Evolutionary conservation across 2,113 vertebrate species (phyloP).

Genomic region (Anseranas semipalmata): DNA sequence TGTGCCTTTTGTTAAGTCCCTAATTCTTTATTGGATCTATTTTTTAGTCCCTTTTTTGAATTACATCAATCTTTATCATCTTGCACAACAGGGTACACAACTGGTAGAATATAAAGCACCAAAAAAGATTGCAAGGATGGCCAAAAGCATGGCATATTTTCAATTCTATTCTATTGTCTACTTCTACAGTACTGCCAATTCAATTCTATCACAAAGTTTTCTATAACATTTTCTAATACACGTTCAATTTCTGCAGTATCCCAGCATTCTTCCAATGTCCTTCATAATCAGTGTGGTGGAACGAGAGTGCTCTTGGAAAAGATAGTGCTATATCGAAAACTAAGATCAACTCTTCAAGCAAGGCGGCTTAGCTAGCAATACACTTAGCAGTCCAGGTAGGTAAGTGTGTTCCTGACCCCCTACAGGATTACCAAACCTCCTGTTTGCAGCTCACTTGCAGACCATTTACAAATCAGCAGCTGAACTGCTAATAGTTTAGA

Average conservation of each 20-base stretch:
- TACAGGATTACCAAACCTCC: neutral
- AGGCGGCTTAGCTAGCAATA: neutral
- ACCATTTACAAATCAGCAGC: neutral
- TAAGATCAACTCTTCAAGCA: neutral
- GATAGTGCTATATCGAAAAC: neutral
- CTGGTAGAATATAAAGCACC: neutral
- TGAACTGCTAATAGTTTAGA: neutral
- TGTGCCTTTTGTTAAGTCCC: neutral
- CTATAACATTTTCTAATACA: neutral
- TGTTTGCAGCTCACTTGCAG: neutral
- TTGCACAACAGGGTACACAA: neutral
- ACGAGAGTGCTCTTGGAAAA: neutral
- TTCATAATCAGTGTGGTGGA: neutral
- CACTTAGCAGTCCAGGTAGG: neutral
- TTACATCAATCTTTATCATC: neutral
- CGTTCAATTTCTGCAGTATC: neutral
- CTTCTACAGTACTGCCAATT: neutral
- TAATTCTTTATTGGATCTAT: neutral
- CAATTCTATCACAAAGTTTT: neutral
- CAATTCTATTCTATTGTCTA: neutral
- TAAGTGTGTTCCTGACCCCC: rapidly evolving
- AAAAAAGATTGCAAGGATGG: neutral
- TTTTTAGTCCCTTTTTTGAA: neutral
- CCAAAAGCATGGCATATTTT: neutral
- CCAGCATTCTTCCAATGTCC: neutral